These are phyloP conservation scores for Reticulitermes speratus DNA, from an alignment of 1,140 invertebrate species.

Conservation along the genomic window DNA sequence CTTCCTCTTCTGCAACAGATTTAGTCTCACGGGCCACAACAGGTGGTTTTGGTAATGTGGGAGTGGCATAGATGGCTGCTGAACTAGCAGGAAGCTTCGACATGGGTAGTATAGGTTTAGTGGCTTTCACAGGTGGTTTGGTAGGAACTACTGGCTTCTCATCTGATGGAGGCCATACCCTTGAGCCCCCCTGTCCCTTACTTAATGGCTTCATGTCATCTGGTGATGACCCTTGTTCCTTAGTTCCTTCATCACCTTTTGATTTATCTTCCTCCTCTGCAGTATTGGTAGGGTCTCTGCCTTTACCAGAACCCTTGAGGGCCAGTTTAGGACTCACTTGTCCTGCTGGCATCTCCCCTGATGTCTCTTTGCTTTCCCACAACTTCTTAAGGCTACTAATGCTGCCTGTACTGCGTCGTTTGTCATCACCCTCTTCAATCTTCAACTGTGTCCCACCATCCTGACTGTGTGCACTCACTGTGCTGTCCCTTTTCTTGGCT, in stretches of 20 bases:
- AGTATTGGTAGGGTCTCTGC: constrained; percentile 49
- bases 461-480: constrained; percentile 42
- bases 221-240: neutral
- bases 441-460: constrained; percentile 38
- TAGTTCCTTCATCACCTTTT: neutral
- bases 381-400: constrained; percentile 90
- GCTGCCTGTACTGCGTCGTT: constrained; percentile 87
- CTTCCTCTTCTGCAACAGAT: constrained; percentile 33
- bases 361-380: constrained; percentile 75
- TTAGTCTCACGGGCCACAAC: neutral
- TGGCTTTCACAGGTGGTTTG: constrained; percentile 60
- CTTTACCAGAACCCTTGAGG: constrained; percentile 52
- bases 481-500: constrained; percentile 46
- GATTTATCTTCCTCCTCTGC: constrained; percentile 59
- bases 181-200: constrained; percentile 51
- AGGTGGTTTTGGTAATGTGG: constrained; percentile 51
- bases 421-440: constrained; percentile 74
- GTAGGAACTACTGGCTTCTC: constrained; percentile 72
- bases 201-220: constrained; percentile 33
- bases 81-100: constrained; percentile 41
- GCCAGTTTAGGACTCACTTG: constrained; percentile 64
- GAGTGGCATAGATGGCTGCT: constrained; percentile 64
- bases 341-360: constrained; percentile 47
- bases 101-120: constrained; percentile 51
- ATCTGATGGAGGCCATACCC: constrained; percentile 54